Evolutionary conservation across 2,797 vertebrate species (phyloP).

Genomic region (Kryptolebias ocellatus): DNA sequence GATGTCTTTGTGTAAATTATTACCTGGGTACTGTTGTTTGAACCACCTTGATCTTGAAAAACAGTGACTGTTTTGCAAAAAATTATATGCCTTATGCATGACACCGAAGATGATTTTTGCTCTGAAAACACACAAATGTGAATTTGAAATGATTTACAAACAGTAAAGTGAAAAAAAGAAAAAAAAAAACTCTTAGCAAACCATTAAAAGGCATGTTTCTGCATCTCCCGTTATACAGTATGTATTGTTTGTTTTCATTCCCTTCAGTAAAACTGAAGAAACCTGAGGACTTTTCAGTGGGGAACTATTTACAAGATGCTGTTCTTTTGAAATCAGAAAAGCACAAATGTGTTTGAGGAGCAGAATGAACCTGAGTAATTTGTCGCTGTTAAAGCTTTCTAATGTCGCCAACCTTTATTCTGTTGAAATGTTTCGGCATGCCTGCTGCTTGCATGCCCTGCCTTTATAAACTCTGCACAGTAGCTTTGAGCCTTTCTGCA

Average conservation of each 20-base stretch:
- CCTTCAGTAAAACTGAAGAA: conserved; percentile 1
- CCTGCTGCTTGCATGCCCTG: conserved; percentile 77
- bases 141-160: conserved; percentile 36
- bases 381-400: conserved; percentile 51
- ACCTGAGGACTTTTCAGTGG: not conserved
- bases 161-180: conserved; percentile 7
- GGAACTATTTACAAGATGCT: not conserved
- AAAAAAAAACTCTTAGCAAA: conserved; percentile 1
- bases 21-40: conserved; percentile 11
- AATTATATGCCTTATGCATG: conserved; percentile 3
- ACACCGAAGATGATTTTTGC: not conserved
- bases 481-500: conserved; percentile 60
- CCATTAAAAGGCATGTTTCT: conserved; percentile 3
- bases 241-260: not conserved
- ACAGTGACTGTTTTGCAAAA: conserved; percentile 13
- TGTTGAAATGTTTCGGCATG: conserved; percentile 62
- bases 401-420: conserved; percentile 54
- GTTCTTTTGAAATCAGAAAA: conserved; percentile 12
- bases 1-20: conserved; percentile 2
- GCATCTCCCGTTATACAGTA: conserved; percentile 7
- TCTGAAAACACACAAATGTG: conserved; percentile 7
- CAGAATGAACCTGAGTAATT: conserved; percentile 22
- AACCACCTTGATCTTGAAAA: conserved; percentile 3
- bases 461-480: conserved; percentile 70
- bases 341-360: conserved; percentile 4